A percentile compares a stretch with the other conserved stretches of the same genome.
Evolutionary conservation across 2,113 vertebrate species (phyloP).

Genomic region (Erpornis zantholeuca): DNA sequence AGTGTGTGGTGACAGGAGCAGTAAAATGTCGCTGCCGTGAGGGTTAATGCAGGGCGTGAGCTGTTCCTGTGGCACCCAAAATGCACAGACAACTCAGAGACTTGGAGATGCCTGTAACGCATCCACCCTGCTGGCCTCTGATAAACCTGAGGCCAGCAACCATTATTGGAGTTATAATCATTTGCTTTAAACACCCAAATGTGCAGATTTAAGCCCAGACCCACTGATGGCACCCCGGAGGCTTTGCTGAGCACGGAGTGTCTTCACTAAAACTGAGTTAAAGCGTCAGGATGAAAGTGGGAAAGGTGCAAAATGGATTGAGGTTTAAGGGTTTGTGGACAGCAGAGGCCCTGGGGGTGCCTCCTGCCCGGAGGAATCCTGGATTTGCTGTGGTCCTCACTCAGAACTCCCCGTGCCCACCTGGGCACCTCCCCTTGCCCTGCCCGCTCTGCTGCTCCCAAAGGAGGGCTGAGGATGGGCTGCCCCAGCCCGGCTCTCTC

Average conservation of each 20-base stretch:
- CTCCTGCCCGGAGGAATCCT: not conserved
- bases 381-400: not conserved
- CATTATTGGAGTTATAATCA: not conserved
- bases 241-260: not conserved
- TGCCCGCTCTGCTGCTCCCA: not conserved
- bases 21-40: not conserved
- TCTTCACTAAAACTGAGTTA: not conserved
- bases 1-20: not conserved
- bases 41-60: not conserved
- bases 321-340: not conserved
- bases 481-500: not conserved
- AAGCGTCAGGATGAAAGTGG: not conserved
- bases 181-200: not conserved
- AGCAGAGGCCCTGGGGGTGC: not conserved
- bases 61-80: not conserved
- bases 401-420: not conserved
- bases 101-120: accelerated
- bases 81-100: not conserved
- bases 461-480: not conserved
- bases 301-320: not conserved
- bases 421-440: accelerated
- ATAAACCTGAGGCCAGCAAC: not conserved
- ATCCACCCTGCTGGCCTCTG: not conserved
- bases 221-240: accelerated
- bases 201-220: not conserved